These are phyloP conservation scores for Piprites chloris DNA, from an alignment of 2,113 vertebrate genomes.

Conservation along the genomic window DNA sequence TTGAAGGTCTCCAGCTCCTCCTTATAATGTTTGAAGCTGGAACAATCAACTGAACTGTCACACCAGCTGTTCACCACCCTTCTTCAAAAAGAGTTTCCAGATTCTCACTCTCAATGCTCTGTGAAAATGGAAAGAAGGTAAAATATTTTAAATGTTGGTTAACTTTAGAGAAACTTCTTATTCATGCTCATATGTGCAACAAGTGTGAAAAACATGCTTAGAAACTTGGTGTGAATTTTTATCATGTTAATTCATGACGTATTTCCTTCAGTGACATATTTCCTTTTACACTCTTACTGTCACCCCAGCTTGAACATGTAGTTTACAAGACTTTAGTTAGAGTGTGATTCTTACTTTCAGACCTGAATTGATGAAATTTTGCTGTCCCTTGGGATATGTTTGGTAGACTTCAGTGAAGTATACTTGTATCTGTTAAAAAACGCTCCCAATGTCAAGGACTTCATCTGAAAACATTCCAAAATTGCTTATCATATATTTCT, in stretches of 20 bases:
- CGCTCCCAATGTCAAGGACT: neutral
- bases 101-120: neutral
- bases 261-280: neutral
- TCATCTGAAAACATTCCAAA: neutral
- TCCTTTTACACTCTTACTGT: neutral
- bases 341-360: neutral
- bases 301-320: neutral
- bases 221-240: neutral
- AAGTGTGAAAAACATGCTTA: neutral
- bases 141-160: neutral
- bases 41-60: neutral
- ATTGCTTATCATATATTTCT: neutral
- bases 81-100: neutral
- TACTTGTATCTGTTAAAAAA: accelerated
- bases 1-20: neutral
- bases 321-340: neutral
- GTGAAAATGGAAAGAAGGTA: neutral
- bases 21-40: neutral
- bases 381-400: neutral
- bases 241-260: too few species aligned
- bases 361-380: neutral
- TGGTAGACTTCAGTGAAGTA: neutral
- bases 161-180: neutral
- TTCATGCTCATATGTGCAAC: neutral
- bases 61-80: neutral